Evolutionary conservation across 2,113 vertebrate genomes (phyloP), one percentile per base, ranked within the genome.

Genomic region (Narcine bancroftii): DNA sequence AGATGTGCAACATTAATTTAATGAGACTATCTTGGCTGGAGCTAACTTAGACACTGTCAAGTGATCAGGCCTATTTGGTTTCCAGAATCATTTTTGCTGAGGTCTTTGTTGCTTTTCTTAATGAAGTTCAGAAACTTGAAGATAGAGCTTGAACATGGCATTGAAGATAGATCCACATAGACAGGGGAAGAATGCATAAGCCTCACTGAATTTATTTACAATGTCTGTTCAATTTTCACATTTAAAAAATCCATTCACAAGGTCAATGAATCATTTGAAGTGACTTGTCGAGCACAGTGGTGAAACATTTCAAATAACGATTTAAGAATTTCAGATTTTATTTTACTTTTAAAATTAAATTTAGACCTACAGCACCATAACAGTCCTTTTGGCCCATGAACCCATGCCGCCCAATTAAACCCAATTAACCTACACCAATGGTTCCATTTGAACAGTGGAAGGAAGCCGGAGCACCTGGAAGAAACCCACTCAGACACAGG

Each of bases 51-150:
- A 81, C 77, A 24, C 42, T 81, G 42, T 29, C 77, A 87, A 53
- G 33, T 29, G 10, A 60, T 87, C 83, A 87, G 53, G 2, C 1
- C 36, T 60, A 10, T 60, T 87, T 36, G 33, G 5, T 87, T 87
- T 60, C 6, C 29, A 60, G 53, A 87, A 60, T n/a, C 33, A 36
- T 56, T 89, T n/a, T 89, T 63, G 56, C 60, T 26, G n/a, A 45
- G 21, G 24, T 89, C 63, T 66, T 89, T 39, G 63, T 65, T 39
- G 66, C 45, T 89, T 89, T 89, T 89, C 60, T 66, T 9, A 89
- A 10, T 26, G 45, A 45, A 39, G 87, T 24, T 26, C 87, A 21
- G n/a, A 65, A 60, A 42, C 65, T n/a, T 89, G 85, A 89, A 24
- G 53, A 42, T n/a, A 42, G 56, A 24, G 39, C n/a, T 15, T 11